Base-by-base conservation (phyloP, 2,888 invertebrate genomes). In the Clivina fossor region DNA sequence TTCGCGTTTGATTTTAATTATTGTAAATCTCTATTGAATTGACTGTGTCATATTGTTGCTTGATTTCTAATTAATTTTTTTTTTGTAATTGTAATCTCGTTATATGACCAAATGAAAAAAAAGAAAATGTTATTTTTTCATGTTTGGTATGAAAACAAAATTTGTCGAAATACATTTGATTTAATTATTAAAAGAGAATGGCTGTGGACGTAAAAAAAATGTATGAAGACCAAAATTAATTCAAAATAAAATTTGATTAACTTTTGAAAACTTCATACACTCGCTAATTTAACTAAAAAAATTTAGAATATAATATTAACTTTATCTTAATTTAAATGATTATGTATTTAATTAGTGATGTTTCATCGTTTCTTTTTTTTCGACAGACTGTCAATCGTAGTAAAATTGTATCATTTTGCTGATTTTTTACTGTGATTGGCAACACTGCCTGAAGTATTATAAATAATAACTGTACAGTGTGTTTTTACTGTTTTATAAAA, bases 121-220 rank as follows among this genome's bases (percentile, higher is more conserved):
- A 11, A 30, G 43, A 32, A 33, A 4, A 20, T 51, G 32, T 32
- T 20, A 32, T 41, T 43, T 43, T 9, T 32, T 40, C 30, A 26
- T 20, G 40, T 51, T 51, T 51, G 41, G 51, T 32, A 20, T 24
- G 24, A n/a, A n/a, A n/a, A n/a, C n/a, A n/a, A 43, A 41, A 32
- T 51, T 51, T 43, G 44, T 53, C 53, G 53, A 53, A 53, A 53
- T 53, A 53, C 37, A 26, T 43, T 43, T 33, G 44, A 16, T 53
- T 49, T 49, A 49, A 44, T 24, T 37, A 44, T 51, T 33, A 18
- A 18, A 35, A 53, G 53, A 22, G 44, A 53, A 47, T 26, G 53
- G 53, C 53, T 53, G 53, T 53, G 53, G 53, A 26, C 13, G 53
- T 35, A 26, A 43, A 9, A 40, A 33, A 53, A 22, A 15, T 38